Base-by-base conservation (phyloP, 2,888 invertebrate genomes). In the Drosophila flavopinicola region DNA sequence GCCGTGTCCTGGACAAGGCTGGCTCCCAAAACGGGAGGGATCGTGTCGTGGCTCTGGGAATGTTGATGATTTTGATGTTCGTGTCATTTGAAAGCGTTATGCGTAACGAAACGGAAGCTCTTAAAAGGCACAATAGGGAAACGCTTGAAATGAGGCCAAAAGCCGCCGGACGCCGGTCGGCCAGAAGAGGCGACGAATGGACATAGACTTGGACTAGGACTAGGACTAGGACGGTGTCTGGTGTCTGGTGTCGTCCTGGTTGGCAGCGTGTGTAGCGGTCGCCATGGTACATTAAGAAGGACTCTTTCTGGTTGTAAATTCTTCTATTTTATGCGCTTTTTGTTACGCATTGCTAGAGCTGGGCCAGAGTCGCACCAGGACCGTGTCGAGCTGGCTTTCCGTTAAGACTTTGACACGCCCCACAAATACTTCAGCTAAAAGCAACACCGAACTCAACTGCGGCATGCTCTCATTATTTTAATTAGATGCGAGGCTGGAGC, bases 11-110 rank as follows among this genome's bases (percentile, higher is more conserved):
- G 52, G n/a, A 23, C 29, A 25, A 15, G 30, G n/a, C 56, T 38
- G 23, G 41, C 57, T 10, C 13, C 13, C 33, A 20, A 23, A 7
- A 20, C 13, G 20, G 6, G 33, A 35, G 6, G 45, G 24, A 57
- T 63, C 30, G 32, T 41, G 39, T 56, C 24, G 52, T 24, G 71
- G 68, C 65, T 59, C 45, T 65, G 61, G 71, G 69, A 86, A 75
- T 78, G 86, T 57, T 84, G 80, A 86, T 80, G 80, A 86, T 84
- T 85, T 86, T 80, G 70, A 83, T 83, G 82, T 73, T 68, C 66
- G 64, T 83, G 75, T 74, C 78, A 66, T 84, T 87, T 57, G 67
- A 74, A 85, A 78, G 78, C 85, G 83, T 82, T 82, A 85, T 76
- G 87, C 74, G 78, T 85, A 76, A 82, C 78, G 74, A 85, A 85